phyloP scores from a whole-genome alignment of 2,888 invertebrate species.

The Anodontia alba region DNA sequence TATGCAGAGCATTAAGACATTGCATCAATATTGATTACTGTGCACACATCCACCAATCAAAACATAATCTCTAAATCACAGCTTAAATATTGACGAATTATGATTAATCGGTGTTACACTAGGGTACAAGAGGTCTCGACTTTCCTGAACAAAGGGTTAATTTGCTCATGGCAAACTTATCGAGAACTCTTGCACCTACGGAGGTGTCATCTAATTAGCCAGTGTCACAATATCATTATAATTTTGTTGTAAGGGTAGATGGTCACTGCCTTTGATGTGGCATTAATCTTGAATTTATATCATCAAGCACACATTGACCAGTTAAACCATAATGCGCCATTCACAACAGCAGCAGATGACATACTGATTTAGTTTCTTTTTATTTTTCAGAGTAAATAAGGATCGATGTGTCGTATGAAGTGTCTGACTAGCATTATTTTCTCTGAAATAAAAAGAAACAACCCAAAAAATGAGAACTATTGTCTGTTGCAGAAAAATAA shows the following conservation, averaged over 20 bases:
- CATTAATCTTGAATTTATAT: constrained; percentile 2
- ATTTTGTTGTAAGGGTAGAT: background rate
- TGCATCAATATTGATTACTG: background rate
- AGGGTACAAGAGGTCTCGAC: constrained; percentile 16
- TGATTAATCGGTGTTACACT: constrained; percentile 12
- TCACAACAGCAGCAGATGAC: no score
- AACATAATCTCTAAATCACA: constrained; percentile 3
- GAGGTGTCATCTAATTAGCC: constrained; percentile 1
- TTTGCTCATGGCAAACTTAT: constrained; percentile 11
- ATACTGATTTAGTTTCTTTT: no score
- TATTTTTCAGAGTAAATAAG: no score
- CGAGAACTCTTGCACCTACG: background rate
- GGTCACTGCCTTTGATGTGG: background rate
- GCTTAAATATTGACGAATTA: constrained; percentile 17
- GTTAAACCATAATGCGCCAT: no score
- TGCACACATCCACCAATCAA: background rate
- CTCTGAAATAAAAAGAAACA: no score
- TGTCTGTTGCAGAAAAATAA: no score
- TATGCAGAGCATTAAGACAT: no score
- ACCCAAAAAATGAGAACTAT: no score
- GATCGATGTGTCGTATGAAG: no score
- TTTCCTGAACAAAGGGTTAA: constrained; percentile 12
- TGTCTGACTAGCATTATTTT: no score
- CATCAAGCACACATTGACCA: background rate
- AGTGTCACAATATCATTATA: constrained; percentile 13